These are phyloP conservation scores for Harpalus rubripes DNA, from an alignment of 2,888 invertebrate species.

Conservation along the genomic window DNA sequence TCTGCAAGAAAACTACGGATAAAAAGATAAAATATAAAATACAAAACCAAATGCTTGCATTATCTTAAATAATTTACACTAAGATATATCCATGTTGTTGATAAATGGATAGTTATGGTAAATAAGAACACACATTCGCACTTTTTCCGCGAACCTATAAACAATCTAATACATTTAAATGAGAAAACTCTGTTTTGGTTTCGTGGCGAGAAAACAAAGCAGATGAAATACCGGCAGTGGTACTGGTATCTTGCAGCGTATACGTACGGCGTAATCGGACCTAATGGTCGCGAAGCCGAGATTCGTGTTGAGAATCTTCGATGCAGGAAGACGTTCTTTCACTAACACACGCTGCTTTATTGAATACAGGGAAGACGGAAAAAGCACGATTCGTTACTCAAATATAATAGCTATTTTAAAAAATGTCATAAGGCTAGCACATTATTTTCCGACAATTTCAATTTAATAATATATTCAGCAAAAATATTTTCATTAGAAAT, in stretches of 20 bases:
- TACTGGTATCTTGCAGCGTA: constrained; percentile 11
- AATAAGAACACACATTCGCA: constrained; percentile 61
- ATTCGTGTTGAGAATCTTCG: constrained; percentile 16
- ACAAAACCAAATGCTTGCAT: background rate
- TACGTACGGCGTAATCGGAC: constrained; percentile 38
- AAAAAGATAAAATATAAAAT: no score
- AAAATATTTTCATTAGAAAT: no score
- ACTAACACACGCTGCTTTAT: constrained; percentile 2
- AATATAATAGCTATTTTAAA: background rate
- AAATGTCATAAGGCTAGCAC: background rate
- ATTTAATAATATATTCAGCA: no score
- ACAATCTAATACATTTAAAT: constrained; percentile 65
- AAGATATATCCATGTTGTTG: constrained; percentile 5
- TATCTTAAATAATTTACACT: background rate
- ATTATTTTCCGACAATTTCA: no score
- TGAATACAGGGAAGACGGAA: background rate
- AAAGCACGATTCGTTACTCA: background rate
- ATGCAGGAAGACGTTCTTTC: constrained; percentile 8
- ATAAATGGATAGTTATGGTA: constrained; percentile 58
- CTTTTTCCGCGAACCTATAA: constrained; percentile 60
- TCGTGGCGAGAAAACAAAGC: constrained; percentile 42
- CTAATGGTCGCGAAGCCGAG: constrained; percentile 30
- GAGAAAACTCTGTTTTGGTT: constrained; percentile 59
- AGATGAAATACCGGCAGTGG: constrained; percentile 34
- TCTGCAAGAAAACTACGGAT: background rate